These are phyloP conservation scores for Euclidia mi DNA, from an alignment of 2,888 invertebrate species.

Conservation along the genomic window DNA sequence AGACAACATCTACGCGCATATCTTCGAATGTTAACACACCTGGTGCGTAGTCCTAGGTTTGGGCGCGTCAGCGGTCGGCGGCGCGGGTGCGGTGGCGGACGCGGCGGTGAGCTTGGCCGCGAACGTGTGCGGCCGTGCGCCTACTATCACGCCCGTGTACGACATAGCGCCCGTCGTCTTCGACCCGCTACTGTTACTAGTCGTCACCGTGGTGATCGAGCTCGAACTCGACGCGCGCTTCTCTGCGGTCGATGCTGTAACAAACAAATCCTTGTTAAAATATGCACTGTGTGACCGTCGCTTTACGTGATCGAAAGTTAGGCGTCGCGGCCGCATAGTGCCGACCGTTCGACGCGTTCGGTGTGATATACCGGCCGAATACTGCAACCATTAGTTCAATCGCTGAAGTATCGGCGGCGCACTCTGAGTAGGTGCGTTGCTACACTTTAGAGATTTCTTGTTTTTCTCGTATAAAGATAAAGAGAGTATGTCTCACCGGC, in stretches of 20 bases:
- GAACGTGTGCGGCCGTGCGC: slow-evolving; percentile 92
- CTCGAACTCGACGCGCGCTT: slow-evolving; percentile 74
- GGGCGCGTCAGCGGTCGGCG: slow-evolving; percentile 56
- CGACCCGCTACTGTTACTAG: slow-evolving; percentile 39
- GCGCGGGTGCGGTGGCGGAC: slow-evolving; percentile 53
- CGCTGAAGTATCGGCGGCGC: too few species aligned
- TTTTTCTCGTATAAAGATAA: too few species aligned
- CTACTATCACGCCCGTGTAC: slow-evolving; percentile 87
- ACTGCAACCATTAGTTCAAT: too few species aligned
- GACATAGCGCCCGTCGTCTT: slow-evolving; percentile 79
- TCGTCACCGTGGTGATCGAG: slow-evolving; percentile 35
- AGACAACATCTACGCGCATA: too few species aligned
- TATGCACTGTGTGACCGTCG: too few species aligned
- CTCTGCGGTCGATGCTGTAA: slow-evolving; percentile 65
- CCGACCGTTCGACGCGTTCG: too few species aligned
- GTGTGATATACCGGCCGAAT: too few species aligned
- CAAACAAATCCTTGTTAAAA: not conserved
- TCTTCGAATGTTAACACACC: slow-evolving; percentile 42
- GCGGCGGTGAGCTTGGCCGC: slow-evolving; percentile 92
- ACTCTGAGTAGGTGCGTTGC: too few species aligned
- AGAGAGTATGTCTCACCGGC: too few species aligned
- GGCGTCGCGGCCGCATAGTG: too few species aligned
- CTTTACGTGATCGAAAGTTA: too few species aligned
- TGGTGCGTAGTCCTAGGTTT: slow-evolving; percentile 43
- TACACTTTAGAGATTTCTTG: too few species aligned